Evolutionary conservation across 2,888 invertebrate genomes (phyloP).

Genomic region (Troides oblongomaculatus): DNA sequence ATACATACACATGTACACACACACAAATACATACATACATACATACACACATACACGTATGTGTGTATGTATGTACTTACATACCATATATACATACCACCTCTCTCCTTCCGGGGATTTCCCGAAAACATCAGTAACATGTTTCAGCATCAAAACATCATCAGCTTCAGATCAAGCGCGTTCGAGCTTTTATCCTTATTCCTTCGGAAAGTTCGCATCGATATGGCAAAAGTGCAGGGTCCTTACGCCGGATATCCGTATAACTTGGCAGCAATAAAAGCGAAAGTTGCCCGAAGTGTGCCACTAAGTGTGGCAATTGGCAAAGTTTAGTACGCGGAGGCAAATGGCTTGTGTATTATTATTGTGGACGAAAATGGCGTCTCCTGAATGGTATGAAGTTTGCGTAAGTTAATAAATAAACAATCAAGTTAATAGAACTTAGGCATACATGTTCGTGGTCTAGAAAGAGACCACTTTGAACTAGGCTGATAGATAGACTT

Average conservation of each 20-base stretch:
- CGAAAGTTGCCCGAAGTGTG: slow-evolving; percentile 2
- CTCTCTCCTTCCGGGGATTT: too few relatives aligned
- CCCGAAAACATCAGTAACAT: background rate
- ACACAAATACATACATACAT: too few relatives aligned
- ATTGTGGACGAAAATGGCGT: background rate
- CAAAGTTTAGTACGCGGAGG: background rate
- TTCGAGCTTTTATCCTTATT: background rate
- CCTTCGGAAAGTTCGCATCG: background rate
- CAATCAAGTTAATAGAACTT: too few relatives aligned
- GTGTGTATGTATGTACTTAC: too few relatives aligned
- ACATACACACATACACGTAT: too few relatives aligned
- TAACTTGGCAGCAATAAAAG: slow-evolving; percentile 1
- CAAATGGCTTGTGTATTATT: background rate
- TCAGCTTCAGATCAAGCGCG: background rate
- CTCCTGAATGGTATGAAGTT: background rate
- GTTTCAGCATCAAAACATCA: background rate
- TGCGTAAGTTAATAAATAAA: background rate
- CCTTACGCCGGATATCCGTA: background rate
- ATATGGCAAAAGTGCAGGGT: background rate
- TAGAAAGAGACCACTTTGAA: too few relatives aligned
- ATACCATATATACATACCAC: too few relatives aligned
- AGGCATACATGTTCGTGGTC: too few relatives aligned
- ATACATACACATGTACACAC: too few relatives aligned
- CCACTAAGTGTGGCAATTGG: background rate
- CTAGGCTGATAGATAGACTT: too few relatives aligned